Base-by-base conservation (phyloP, 2,113 vertebrate species). In the Crocuta crocuta region DNA sequence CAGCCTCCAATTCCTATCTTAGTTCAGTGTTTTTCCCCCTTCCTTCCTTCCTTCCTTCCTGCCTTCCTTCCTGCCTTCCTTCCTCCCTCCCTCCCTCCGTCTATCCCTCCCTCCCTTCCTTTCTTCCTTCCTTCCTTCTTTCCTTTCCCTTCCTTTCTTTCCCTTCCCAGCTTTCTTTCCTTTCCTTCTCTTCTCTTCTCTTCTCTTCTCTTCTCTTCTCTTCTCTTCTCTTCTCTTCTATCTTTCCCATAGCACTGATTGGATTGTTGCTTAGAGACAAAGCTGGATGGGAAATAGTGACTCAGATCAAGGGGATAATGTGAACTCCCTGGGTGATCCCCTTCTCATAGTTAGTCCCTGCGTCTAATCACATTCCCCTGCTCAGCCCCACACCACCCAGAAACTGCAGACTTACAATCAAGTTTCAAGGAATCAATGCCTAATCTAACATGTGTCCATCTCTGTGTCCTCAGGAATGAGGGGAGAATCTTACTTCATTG, bases 401-500 rank as follows among this genome's bases (percentile, higher is more conserved):
- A 95, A 35, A 33, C 33, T 2, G 15, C 0, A 8, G 7, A 3
- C 26, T 43, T n/a, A 79, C 33, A 15, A 13, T 7, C 4, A 53
- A 70, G 17, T 33, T 80, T 71, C 65, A 74, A 91, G 89, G 48
- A 48, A 21, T 35, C 58, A 0, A 12, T 6, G 45, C 89, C 28
- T 87, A 1, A 19, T 73, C 19, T 92, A 78, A 91, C 35, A 24
- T 2, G 0, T 4, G 35, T 61, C 58, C 13, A 0, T 94, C 16
- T 94, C 73, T 98, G 35, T 89, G 4, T 98, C 66, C 24, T 83
- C 95, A 99, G 99, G 98, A 95, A 99, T 99, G 99, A 99, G 99
- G 98, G 99, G 99, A 99, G 99, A 99, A 87, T 98, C 98, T 0
- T 99, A 98, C 97, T 99, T 99, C 98, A 97, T 99, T 88, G 99